A percentile compares a stretch with the other conserved stretches of the same genome.
phyloP scores from a whole-genome alignment of 2,888 invertebrate species.

The Cetonia aurata region DNA sequence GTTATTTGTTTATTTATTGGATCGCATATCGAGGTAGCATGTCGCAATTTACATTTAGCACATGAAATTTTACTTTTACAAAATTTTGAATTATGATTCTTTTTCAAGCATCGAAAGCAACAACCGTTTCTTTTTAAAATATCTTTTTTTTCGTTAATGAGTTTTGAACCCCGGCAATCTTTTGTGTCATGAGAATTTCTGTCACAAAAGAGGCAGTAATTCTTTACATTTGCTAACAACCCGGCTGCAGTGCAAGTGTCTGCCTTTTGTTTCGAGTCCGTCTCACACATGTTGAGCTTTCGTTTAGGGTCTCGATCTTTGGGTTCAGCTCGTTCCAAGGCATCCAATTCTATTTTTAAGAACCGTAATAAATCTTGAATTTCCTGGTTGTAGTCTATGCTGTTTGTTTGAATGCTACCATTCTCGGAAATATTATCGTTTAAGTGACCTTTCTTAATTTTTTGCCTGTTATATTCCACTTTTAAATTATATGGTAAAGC shows the following conservation, averaged over 20 bases:
- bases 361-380: slow-evolving; percentile 10
- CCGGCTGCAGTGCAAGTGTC: slow-evolving; percentile 8
- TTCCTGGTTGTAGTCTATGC: not conserved
- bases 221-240: no score
- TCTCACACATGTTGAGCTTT: not conserved
- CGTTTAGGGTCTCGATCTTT: not conserved
- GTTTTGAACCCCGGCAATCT: slow-evolving; percentile 1
- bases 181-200: not conserved
- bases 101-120: slow-evolving; percentile 8
- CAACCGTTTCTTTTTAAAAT: slow-evolving; percentile 3
- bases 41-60: not conserved
- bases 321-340: not conserved
- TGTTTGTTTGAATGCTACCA: not conserved
- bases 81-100: slow-evolving; percentile 9
- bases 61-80: slow-evolving; percentile 8
- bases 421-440: slow-evolving; percentile 1
- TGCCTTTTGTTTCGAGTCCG: not conserved
- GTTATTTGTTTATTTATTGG: not conserved
- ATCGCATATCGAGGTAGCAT: slow-evolving; percentile 8
- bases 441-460: slow-evolving; percentile 4
- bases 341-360: not conserved
- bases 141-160: not conserved
- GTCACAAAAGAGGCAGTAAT: not conserved
- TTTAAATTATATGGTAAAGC: slow-evolving; percentile 1
- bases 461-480: not conserved